phyloP scores from a whole-genome alignment of 2,797 vertebrate genomes.

The Paramormyrops hopkinsi region DNA sequence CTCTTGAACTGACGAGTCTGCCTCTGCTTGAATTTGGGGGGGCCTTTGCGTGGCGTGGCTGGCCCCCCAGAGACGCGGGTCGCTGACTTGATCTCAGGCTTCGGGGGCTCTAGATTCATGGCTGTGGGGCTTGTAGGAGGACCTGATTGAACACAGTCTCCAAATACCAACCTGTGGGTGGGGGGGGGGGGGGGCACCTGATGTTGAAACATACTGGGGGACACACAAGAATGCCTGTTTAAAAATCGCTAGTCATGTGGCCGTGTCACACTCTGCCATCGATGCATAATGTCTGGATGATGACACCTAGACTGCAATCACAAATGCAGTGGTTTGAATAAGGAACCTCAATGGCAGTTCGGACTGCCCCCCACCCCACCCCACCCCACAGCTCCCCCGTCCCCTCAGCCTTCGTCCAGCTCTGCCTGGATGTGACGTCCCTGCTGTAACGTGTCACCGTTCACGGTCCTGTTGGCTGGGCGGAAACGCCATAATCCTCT shows the following conservation, averaged over 20 bases:
- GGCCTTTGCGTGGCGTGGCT: conserved; percentile 84
- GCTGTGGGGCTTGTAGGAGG: conserved; percentile 15
- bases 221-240: neutral
- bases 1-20: conserved; percentile 95
- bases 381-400: neutral
- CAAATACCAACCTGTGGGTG: neutral
- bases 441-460: neutral
- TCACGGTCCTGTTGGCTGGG: conserved; percentile 37
- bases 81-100: conserved; percentile 76
- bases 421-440: neutral
- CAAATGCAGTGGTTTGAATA: neutral
- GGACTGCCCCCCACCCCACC: neutral
- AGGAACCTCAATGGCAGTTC: neutral
- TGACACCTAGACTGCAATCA: neutral
- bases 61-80: conserved; percentile 84
- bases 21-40: conserved; percentile 91
- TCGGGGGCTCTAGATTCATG: conserved; percentile 83
- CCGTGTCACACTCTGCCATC: neutral
- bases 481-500: conserved; percentile 46
- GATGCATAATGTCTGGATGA: neutral
- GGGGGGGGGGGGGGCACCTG: neutral
- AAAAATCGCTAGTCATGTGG: neutral
- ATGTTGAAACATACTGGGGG: neutral
- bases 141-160: neutral
- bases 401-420: neutral